Percentiles rank a stretch among this genome's conserved stretches.
phyloP scores from a whole-genome alignment of 1,140 invertebrate genomes.

The Sminthurides bifidus region DNA sequence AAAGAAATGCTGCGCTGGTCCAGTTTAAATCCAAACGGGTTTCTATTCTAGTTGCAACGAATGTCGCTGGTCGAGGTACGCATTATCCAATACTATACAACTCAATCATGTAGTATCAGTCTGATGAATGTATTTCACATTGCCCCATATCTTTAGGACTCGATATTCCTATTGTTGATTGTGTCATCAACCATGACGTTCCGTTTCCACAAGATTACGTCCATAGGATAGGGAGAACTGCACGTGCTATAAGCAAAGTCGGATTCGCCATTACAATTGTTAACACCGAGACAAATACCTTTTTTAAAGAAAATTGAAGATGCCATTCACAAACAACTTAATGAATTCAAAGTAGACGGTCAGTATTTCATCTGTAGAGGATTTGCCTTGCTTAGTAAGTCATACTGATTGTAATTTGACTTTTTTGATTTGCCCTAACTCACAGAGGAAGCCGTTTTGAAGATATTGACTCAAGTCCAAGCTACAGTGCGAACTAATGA shows the following conservation, averaged over 20 bases:
- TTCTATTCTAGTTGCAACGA: constrained; percentile 86
- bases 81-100: too few species aligned
- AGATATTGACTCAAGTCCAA: constrained; percentile 24
- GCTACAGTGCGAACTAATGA: constrained; percentile 13
- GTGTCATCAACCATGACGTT: constrained; percentile 89
- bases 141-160: constrained; percentile 40
- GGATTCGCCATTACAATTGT: constrained; percentile 73
- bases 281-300: constrained; percentile 77
- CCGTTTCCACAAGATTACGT: constrained; percentile 90
- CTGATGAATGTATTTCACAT: too few species aligned
- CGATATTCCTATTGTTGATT: constrained; percentile 74
- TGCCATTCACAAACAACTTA: constrained; percentile 70
- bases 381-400: neutral
- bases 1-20: constrained; percentile 61
- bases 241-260: constrained; percentile 65
- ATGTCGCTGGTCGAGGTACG: constrained; percentile 81
- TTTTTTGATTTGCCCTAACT: neutral
- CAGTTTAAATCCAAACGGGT: constrained; percentile 75
- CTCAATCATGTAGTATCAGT: too few species aligned
- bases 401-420: neutral
- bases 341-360: constrained; percentile 72
- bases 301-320: constrained; percentile 76
- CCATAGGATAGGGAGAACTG: constrained; percentile 92
- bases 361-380: too few species aligned
- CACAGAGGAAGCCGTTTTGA: constrained; percentile 21